A percentile compares a stretch with the other conserved stretches of the same genome.
These are phyloP conservation scores for Pseudobourletiella spinata DNA, from an alignment of 1,140 invertebrate genomes.

Conservation along the genomic window DNA sequence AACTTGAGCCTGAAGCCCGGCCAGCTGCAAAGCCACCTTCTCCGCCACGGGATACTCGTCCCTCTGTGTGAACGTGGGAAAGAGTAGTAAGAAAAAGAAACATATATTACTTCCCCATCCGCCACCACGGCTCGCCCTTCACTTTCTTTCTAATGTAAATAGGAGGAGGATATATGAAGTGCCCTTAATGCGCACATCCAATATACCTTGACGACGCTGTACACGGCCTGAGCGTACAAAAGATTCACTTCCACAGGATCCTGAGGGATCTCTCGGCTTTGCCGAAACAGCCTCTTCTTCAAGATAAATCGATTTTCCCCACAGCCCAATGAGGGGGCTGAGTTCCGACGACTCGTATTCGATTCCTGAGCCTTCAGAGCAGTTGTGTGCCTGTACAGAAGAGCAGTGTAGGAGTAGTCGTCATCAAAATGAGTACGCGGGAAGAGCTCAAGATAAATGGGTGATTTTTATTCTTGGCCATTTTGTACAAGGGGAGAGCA, in stretches of 20 bases:
- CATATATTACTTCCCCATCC: no score
- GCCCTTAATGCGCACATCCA: no score
- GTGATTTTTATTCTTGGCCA: no score
- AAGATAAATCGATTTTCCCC: slow-evolving; percentile 90
- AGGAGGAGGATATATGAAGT: no score
- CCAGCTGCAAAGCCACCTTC: slow-evolving; percentile 85
- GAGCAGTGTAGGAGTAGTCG: background rate
- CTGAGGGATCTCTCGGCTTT: slow-evolving; percentile 81
- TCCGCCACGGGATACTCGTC: slow-evolving; percentile 92
- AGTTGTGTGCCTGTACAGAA: background rate
- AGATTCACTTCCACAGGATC: slow-evolving; percentile 89
- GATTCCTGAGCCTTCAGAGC: slow-evolving; percentile 3
- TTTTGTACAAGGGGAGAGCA: no score
- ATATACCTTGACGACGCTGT: slow-evolving; percentile 87
- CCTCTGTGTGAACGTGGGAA: slow-evolving; percentile 58
- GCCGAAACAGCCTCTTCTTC: slow-evolving; percentile 78
- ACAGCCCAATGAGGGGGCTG: slow-evolving; percentile 48
- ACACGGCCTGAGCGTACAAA: slow-evolving; percentile 88
- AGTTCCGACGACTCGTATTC: background rate
- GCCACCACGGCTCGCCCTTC: no score
- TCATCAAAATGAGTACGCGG: background rate
- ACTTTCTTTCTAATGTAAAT: no score
- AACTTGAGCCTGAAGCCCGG: slow-evolving; percentile 88
- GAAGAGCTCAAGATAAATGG: no score
- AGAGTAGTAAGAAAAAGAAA: no score